Evolutionary conservation across 2,113 vertebrate species (phyloP).

Genomic region (Aegotheles bennettii): DNA sequence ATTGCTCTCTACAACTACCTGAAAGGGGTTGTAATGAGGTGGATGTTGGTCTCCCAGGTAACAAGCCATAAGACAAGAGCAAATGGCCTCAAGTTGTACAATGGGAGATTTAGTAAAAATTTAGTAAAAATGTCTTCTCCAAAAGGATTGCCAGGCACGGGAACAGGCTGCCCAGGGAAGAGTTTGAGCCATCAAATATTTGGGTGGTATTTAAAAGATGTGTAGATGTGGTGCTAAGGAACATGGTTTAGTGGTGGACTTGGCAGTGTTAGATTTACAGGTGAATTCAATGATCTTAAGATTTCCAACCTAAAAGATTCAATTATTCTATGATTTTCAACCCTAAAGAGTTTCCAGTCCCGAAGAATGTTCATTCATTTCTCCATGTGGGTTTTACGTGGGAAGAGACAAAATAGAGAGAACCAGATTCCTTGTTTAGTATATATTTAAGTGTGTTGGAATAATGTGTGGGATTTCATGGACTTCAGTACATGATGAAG

Average conservation of each 20-base stretch:
- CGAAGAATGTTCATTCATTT: neutral
- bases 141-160: neutral
- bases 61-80: neutral
- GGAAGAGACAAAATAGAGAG: neutral
- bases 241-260: neutral
- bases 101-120: neutral
- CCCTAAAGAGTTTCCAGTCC: neutral
- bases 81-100: neutral
- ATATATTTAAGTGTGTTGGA: neutral
- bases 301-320: neutral
- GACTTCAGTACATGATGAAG: neutral
- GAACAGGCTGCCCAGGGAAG: neutral
- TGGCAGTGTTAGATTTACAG: neutral
- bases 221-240: neutral
- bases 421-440: neutral
- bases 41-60: accelerated
- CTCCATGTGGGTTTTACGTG: neutral
- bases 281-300: neutral
- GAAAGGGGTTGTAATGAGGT: neutral
- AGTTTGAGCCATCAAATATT: no score
- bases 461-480: neutral
- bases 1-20: accelerated
- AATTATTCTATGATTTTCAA: neutral
- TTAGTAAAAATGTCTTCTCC: neutral
- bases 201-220: accelerated